Conservation (phyloP, 2,888 invertebrate species). For the Alloscopus bannaensis region DNA sequence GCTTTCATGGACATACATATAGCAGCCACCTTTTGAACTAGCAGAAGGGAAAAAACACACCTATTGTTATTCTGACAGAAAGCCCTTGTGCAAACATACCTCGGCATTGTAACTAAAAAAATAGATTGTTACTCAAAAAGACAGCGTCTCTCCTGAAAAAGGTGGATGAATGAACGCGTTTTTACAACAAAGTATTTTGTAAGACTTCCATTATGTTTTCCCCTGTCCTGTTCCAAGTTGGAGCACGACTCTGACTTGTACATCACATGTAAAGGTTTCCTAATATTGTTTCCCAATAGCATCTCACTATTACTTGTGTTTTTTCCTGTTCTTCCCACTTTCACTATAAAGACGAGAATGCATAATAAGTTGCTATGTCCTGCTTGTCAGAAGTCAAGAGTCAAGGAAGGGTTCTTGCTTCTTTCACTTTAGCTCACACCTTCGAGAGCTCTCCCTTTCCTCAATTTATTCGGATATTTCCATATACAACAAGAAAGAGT, state of each 20-base stretch:
- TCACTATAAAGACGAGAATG: constrained; percentile 1
- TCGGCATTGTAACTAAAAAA: constrained; percentile 41
- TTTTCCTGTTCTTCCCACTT: background rate
- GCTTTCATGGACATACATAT: too few species aligned
- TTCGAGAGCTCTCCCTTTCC: too few species aligned
- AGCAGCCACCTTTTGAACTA: constrained; percentile 38
- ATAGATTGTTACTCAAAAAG: too few species aligned
- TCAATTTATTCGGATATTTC: too few species aligned
- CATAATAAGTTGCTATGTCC: too few species aligned
- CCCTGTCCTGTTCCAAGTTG: constrained; percentile 5
- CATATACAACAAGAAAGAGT: too few species aligned
- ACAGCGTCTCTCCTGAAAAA: too few species aligned
- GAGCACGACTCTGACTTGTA: constrained; percentile 26
- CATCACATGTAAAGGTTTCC: constrained; percentile 1
- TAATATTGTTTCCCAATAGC: background rate
- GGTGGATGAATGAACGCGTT: constrained; percentile 43
- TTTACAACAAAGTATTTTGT: too few species aligned
- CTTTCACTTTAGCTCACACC: too few species aligned
- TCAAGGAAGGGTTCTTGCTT: background rate
- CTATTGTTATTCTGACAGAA: constrained; percentile 56
- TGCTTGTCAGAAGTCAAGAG: constrained; percentile 14
- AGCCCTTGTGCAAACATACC: constrained; percentile 49
- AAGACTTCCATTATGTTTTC: too few species aligned
- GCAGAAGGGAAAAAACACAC: constrained; percentile 20
- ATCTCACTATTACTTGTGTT: background rate